Percentiles rank a stretch among this genome's conserved stretches.
Evolutionary conservation across 2,113 vertebrate species (phyloP).

Genomic region (Meriones unguiculatus): DNA sequence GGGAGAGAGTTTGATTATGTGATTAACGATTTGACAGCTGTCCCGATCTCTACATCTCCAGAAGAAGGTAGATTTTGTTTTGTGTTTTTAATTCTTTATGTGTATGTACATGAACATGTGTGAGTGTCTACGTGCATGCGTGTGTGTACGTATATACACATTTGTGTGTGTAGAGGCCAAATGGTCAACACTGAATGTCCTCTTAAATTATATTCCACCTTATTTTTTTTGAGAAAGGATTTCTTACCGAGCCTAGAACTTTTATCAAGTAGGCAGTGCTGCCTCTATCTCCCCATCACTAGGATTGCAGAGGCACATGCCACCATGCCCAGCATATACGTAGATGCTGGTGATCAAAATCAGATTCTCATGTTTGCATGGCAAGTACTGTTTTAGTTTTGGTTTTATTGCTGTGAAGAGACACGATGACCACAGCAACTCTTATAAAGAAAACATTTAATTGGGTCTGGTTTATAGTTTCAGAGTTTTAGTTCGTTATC

Average conservation of each 20-base stretch:
- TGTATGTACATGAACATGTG: rapidly evolving
- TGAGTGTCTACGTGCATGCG: neutral
- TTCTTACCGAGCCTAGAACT: neutral
- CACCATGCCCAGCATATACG: neutral
- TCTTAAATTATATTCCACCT: neutral
- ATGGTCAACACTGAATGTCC: neutral
- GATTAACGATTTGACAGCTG: constrained; percentile 98
- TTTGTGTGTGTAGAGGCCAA: neutral
- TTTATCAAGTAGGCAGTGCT: neutral
- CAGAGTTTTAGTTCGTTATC: too few relatives aligned
- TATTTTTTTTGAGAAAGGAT: neutral
- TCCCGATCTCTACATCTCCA: constrained; percentile 97
- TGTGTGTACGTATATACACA: neutral
- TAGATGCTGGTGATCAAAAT: neutral
- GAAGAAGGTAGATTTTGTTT: constrained; percentile 92
- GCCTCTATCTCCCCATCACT: neutral
- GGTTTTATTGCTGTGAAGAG: too few relatives aligned
- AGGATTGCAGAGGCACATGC: neutral
- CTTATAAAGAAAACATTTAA: too few relatives aligned
- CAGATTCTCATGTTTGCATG: neutral
- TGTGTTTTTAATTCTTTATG: neutral
- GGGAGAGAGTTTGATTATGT: constrained; percentile 97
- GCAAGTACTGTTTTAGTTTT: neutral
- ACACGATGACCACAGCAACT: too few relatives aligned
- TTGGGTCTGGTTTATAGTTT: too few relatives aligned